A percentile compares a stretch with the other conserved stretches of the same genome.
Evolutionary conservation across 2,113 vertebrate genomes (phyloP).

Genomic region (Alethe diademata): DNA sequence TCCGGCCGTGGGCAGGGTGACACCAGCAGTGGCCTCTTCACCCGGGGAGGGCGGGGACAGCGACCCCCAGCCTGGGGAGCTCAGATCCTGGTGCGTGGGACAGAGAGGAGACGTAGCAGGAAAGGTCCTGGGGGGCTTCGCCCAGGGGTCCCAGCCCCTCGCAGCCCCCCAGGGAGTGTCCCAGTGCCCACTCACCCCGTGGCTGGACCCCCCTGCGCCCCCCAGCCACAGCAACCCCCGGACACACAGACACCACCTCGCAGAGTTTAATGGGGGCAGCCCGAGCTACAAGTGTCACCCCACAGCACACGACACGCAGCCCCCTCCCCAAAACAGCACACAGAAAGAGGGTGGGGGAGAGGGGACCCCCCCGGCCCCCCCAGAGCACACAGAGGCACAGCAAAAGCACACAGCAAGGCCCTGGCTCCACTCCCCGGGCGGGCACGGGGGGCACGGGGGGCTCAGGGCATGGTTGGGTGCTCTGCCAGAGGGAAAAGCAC

Average conservation of each 20-base stretch:
- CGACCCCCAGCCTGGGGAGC: not conserved
- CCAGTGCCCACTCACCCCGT: not conserved
- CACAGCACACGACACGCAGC: not conserved
- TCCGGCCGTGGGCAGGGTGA: not conserved
- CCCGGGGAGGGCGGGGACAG: not conserved
- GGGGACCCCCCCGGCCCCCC: not conserved
- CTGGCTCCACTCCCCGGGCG: not conserved
- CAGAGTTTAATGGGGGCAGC: not conserved
- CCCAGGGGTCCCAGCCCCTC: not conserved
- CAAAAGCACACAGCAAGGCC: slow-evolving; percentile 37
- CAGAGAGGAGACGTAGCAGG: not conserved
- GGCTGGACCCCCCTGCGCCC: not conserved
- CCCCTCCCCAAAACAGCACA: not conserved
- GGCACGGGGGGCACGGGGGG: not conserved
- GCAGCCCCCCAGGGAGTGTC: not conserved
- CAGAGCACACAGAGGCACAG: slow-evolving; percentile 36
- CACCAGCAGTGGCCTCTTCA: not conserved
- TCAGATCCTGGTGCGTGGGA: slow-evolving; percentile 33
- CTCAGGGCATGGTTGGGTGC: not conserved
- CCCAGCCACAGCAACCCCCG: not conserved
- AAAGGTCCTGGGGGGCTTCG: not conserved
- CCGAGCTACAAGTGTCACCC: slow-evolving; percentile 5
- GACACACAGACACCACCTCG: not conserved
- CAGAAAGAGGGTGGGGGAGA: not conserved
- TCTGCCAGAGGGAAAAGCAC: not conserved